These are phyloP conservation scores for Montipora cactus DNA, from an alignment of 64 coral and sea anemone species.

Conservation along the genomic window DNA sequence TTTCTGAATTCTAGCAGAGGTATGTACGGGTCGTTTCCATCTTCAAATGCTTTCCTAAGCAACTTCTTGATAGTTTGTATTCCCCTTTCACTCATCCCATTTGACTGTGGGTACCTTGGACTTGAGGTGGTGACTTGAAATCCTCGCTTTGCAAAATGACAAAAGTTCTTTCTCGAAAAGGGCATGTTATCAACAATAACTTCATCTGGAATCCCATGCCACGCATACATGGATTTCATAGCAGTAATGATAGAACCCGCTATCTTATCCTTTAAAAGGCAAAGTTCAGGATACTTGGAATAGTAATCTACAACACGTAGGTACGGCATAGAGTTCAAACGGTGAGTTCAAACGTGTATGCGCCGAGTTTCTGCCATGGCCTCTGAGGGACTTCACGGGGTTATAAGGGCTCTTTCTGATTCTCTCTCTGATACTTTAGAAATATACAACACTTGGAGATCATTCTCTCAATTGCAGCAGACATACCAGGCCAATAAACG, in stretches of 20 bases:
- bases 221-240: conserved; percentile 41
- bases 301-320: conserved; percentile 62
- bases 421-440: conserved; percentile 15
- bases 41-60: not conserved
- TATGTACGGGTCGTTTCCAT: not conserved
- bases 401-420: conserved; percentile 44
- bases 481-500: conserved; percentile 60
- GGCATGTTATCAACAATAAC: no score
- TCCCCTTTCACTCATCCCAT: conserved; percentile 47
- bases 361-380: conserved; percentile 54
- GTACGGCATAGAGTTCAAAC: conserved; percentile 26
- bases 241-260: conserved; percentile 14
- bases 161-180: not conserved
- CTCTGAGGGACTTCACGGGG: conserved; percentile 20
- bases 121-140: not conserved
- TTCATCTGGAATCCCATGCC: not conserved
- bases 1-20: conserved; percentile 30
- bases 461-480: conserved; percentile 12
- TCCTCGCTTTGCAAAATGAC: conserved; percentile 13
- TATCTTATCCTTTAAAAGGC: conserved; percentile 36
- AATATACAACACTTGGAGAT: conserved; percentile 40
- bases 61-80: conserved; percentile 54
- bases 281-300: conserved; percentile 42
- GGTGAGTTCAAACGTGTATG: conserved; percentile 18
- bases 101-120: no score